Conservation (phyloP, 2,888 invertebrate species). For the Campoplex capitator region DNA sequence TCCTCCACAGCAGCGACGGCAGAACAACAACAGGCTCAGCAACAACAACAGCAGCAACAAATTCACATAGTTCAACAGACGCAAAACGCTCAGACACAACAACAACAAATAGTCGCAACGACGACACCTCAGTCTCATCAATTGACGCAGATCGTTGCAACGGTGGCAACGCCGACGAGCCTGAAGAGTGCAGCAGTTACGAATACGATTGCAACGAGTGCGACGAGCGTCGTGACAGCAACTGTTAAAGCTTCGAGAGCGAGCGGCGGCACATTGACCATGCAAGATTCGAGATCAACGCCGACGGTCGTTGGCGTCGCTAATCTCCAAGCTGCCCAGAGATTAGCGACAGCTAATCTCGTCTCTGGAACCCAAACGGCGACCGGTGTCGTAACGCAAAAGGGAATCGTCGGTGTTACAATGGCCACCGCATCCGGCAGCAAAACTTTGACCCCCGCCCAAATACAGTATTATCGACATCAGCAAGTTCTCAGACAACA, state of each 20-base stretch:
- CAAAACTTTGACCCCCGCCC: conserved; percentile 86
- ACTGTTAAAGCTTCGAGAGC: conserved; percentile 79
- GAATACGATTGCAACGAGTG: conserved; percentile 72
- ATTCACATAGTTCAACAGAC: conserved; percentile 76
- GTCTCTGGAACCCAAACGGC: conserved; percentile 79
- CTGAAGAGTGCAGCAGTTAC: conserved; percentile 76
- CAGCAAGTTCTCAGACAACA: conserved; percentile 85
- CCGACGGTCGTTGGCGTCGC: conserved; percentile 83
- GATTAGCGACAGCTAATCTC: conserved; percentile 80
- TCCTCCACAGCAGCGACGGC: conserved; percentile 53
- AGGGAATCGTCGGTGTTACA: conserved; percentile 85
- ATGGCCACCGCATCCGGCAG: conserved; percentile 85
- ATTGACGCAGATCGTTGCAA: conserved; percentile 76
- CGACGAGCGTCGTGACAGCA: conserved; percentile 69
- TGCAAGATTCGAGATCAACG: conserved; percentile 79
- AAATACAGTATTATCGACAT: conserved; percentile 88
- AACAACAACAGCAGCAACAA: conserved; percentile 78
- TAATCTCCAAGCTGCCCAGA: conserved; percentile 82
- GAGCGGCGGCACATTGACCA: conserved; percentile 72
- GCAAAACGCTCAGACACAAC: conserved; percentile 54
- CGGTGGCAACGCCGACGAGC: conserved; percentile 72
- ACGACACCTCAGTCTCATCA: conserved; percentile 77
- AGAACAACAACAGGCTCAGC: conserved; percentile 77
- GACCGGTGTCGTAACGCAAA: conserved; percentile 77
- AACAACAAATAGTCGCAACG: conserved; percentile 73